Percentiles rank a stretch among this genome's conserved stretches.
Conservation (phyloP, 1,140 invertebrate genomes). For the Cepaea nemoralis region DNA sequence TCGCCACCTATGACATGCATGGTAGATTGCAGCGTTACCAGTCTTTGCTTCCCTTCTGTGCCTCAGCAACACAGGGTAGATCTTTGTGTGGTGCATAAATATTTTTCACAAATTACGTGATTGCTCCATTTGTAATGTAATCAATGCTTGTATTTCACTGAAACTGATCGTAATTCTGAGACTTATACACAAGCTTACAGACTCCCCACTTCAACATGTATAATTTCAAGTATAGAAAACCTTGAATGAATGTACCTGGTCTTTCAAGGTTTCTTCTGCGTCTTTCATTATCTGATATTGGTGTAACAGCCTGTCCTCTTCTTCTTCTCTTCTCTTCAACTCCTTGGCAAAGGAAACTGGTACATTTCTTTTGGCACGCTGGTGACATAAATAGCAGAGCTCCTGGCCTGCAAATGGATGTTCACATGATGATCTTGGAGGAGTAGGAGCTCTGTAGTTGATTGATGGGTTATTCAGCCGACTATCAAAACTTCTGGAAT, state of each 20-base stretch:
- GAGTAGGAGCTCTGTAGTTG: conserved; percentile 34
- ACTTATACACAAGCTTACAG: no score
- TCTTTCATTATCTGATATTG: conserved; percentile 71
- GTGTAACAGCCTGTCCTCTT: conserved; percentile 70
- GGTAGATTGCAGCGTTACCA: no score
- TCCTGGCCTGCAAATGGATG: conserved; percentile 70
- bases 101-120: no score
- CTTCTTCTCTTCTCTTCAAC: conserved; percentile 62
- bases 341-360: conserved; percentile 70
- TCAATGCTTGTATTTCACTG: no score
- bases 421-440: conserved; percentile 59
- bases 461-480: conserved; percentile 33
- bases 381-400: conserved; percentile 72
- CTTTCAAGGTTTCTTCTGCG: conserved; percentile 66
- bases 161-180: no score
- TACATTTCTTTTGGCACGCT: conserved; percentile 68
- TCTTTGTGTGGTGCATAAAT: no score
- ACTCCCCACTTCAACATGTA: no score
- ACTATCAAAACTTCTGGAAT: conserved; percentile 50
- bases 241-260: conserved; percentile 63
- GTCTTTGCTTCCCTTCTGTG: no score
- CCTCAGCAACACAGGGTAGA: no score
- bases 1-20: no score
- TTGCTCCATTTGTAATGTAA: no score
- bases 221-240: no score